Conservation (phyloP, 1,140 invertebrate genomes). For the Parasteatoda tepidariorum region DNA sequence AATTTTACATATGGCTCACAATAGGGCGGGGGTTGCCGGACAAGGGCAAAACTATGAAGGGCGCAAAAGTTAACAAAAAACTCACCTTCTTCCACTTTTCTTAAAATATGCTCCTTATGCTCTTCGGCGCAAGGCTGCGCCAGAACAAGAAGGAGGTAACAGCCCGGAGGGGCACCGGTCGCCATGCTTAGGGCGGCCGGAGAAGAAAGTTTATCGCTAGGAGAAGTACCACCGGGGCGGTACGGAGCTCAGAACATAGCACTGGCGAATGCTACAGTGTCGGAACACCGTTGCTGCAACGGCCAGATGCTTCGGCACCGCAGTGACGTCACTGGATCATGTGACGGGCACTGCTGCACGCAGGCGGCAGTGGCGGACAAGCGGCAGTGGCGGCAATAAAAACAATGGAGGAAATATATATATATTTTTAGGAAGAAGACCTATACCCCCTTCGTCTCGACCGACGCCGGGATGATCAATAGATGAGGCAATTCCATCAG, state of each 20-base stretch:
- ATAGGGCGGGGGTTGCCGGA: no score
- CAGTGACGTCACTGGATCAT: slow-evolving; percentile 42
- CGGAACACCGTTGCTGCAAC: slow-evolving; percentile 9
- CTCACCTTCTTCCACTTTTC: slow-evolving; percentile 91
- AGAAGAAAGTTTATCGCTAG: not conserved
- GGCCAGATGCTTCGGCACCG: slow-evolving; percentile 9
- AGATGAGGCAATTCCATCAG: slow-evolving; percentile 35
- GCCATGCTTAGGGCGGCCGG: slow-evolving; percentile 13
- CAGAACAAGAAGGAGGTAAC: slow-evolving; percentile 90
- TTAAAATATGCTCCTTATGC: slow-evolving; percentile 91
- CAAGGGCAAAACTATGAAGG: no score
- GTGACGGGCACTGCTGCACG: not conserved
- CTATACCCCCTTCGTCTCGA: not conserved
- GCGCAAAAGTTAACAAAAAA: no score
- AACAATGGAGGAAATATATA: not conserved
- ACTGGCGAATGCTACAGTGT: slow-evolving; percentile 13
- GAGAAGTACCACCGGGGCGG: not conserved
- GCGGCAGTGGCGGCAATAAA: not conserved
- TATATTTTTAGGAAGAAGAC: not conserved
- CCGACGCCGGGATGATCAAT: slow-evolving; percentile 16
- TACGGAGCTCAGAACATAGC: not conserved
- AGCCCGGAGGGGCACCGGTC: slow-evolving; percentile 73
- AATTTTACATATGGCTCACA: no score
- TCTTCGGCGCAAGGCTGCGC: slow-evolving; percentile 89
- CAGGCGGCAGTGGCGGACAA: slow-evolving; percentile 6